Conservation (phyloP, 2,113 vertebrate species). For the Caranx ignobilis region DNA sequence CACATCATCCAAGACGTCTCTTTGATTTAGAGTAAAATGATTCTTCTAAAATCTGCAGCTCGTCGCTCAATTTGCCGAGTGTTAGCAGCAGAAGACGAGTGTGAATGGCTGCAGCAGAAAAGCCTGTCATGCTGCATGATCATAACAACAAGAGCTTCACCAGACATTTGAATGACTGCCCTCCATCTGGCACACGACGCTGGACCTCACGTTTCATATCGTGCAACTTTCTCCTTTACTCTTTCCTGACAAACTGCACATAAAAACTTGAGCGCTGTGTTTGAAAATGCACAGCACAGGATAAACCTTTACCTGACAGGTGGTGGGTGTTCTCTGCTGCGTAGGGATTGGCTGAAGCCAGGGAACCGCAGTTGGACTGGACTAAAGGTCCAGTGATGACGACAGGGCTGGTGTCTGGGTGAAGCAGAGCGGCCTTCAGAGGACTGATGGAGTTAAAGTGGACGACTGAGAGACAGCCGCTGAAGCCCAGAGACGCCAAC, state of each 20-base stretch:
- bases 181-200: too few relatives aligned
- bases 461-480: slow-evolving; percentile 92
- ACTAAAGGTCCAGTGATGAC: slow-evolving; percentile 85
- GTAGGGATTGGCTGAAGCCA: slow-evolving; percentile 83
- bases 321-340: slow-evolving; percentile 89
- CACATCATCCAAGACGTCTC: neutral
- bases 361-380: slow-evolving; percentile 89
- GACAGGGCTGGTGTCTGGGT: slow-evolving; percentile 82
- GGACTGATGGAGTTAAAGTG: slow-evolving; percentile 91
- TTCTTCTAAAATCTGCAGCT: neutral
- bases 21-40: neutral
- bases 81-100: neutral
- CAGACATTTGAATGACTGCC: neutral
- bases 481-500: slow-evolving; percentile 88
- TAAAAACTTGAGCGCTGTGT: too few relatives aligned
- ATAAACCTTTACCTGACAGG: slow-evolving; percentile 83
- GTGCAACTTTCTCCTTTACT: too few relatives aligned
- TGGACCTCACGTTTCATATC: neutral
- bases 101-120: neutral
- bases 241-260: too few relatives aligned
- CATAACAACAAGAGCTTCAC: neutral
- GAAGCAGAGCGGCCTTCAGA: slow-evolving; percentile 90
- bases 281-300: too few relatives aligned
- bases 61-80: neutral
- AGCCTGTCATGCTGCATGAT: slow-evolving; percentile 5